Conservation (phyloP, 2,113 vertebrate genomes). For the Pituophis catenifer region DNA sequence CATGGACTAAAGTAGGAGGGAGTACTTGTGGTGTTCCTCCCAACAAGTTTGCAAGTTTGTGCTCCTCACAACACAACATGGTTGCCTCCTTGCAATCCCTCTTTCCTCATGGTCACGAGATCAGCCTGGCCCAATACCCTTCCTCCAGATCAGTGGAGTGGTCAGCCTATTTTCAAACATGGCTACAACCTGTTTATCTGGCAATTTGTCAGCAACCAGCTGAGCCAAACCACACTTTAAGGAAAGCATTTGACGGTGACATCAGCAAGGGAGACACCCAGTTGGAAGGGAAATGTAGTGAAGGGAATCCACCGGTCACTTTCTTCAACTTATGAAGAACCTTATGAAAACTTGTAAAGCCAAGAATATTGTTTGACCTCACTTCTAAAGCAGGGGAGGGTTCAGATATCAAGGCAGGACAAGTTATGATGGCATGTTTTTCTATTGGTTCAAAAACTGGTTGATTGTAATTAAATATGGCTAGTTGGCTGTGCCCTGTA, state of each 20-base stretch:
- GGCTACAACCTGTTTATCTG: not conserved
- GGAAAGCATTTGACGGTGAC: not conserved
- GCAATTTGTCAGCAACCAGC: not conserved
- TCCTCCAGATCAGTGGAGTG: not conserved
- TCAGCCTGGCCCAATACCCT: not conserved
- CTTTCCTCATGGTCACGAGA: not conserved
- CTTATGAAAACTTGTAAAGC: not conserved
- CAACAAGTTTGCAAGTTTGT: no score
- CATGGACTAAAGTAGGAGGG: not conserved
- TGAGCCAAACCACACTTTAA: not conserved
- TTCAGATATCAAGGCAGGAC: not conserved
- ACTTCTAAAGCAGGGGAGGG: not conserved
- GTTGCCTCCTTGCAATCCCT: not conserved
- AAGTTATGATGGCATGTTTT: not conserved
- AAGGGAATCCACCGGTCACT: not conserved
- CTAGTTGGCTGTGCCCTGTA: not conserved
- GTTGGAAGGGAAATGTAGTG: not conserved
- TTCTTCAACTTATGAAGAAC: not conserved
- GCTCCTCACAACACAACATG: no score
- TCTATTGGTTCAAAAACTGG: not conserved
- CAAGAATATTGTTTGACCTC: not conserved
- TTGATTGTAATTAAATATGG: not conserved
- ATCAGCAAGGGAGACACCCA: not conserved
- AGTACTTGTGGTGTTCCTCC: not conserved
- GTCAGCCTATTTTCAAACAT: not conserved